Conservation (phyloP, 2,113 vertebrate species). For the Pelodiscus sinensis region DNA sequence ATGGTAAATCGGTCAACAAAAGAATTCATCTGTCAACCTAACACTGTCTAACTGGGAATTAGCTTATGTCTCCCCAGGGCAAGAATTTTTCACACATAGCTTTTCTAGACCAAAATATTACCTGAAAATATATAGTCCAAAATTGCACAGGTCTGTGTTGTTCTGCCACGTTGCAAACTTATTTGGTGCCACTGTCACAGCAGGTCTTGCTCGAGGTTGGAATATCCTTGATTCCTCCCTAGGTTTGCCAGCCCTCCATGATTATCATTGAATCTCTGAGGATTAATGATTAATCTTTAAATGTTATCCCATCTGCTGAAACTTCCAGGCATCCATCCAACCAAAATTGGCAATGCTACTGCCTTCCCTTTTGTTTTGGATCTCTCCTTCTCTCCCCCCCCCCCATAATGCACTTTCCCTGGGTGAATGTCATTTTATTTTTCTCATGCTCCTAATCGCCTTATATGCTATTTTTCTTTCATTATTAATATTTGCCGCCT, state of each 20-base stretch:
- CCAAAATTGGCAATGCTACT: too few species aligned
- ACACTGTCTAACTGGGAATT: neutral
- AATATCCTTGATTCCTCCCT: neutral
- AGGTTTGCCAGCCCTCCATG: too few species aligned
- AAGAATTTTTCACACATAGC: neutral
- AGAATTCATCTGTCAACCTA: neutral
- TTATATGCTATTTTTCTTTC: neutral
- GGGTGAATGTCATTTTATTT: neutral
- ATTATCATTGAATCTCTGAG: too few species aligned
- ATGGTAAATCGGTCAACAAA: neutral
- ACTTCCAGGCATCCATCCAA: too few species aligned
- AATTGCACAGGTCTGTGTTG: neutral
- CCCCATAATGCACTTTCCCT: neutral
- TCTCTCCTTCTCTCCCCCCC: fast-evolving
- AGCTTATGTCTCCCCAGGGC: neutral
- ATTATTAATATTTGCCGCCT: neutral
- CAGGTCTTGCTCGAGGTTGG: neutral
- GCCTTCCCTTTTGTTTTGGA: neutral
- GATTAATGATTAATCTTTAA: too few species aligned
- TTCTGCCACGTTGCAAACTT: neutral
- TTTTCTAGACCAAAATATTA: neutral
- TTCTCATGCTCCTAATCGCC: neutral
- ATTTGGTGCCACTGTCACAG: neutral
- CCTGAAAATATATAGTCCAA: neutral
- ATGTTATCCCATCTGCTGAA: too few species aligned